phyloP scores from a whole-genome alignment of 2,888 invertebrate genomes.

The Meta bourneti region DNA sequence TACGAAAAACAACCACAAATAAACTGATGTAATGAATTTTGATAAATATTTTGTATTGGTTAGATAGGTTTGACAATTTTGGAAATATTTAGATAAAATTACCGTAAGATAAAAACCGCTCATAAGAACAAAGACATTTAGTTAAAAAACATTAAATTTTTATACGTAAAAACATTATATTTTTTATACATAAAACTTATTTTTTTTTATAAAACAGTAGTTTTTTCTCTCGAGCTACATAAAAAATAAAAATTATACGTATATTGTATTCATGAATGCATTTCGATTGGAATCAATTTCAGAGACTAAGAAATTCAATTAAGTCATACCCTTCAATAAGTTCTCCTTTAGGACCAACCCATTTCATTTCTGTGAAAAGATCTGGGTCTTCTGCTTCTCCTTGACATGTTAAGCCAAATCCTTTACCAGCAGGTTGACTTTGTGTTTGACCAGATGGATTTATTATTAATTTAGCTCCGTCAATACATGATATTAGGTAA shows the following conservation, averaged over 20 bases:
- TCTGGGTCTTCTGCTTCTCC: slow-evolving; percentile 73
- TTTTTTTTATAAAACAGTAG: neutral
- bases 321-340: slow-evolving; percentile 54
- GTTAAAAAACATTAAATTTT: too few species aligned
- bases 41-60: too few species aligned
- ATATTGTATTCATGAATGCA: neutral
- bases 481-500: slow-evolving; percentile 45
- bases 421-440: slow-evolving; percentile 74
- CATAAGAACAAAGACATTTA: neutral
- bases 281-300: too few species aligned
- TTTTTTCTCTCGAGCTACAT: neutral
- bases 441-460: slow-evolving; percentile 74
- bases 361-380: slow-evolving; percentile 76
- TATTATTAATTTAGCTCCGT: slow-evolving; percentile 74
- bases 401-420: slow-evolving; percentile 76
- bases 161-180: too few species aligned
- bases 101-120: too few species aligned
- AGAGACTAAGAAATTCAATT: neutral
- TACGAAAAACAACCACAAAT: too few species aligned
- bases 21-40: too few species aligned
- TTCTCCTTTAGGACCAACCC: slow-evolving; percentile 75
- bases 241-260: neutral
- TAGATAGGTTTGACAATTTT: too few species aligned
- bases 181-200: neutral
- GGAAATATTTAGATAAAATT: too few species aligned